phyloP scores from a whole-genome alignment of 2,797 vertebrate genomes.

The Crossoptilon crossoptilon region DNA sequence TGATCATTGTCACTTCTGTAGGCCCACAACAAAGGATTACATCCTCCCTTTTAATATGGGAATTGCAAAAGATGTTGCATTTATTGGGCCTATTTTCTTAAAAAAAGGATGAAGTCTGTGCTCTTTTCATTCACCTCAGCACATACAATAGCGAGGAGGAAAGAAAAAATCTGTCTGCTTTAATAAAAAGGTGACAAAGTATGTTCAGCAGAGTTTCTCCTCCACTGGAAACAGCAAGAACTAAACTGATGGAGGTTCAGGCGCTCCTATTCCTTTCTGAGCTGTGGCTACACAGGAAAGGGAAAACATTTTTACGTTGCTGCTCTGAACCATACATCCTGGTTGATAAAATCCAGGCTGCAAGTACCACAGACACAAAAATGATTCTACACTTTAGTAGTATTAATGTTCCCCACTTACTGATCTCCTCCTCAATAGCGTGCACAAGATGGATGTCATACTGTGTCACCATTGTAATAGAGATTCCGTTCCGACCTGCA shows the following conservation, averaged over 20 bases:
- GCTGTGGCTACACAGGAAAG: too few relatives aligned
- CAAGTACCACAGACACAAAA: neutral
- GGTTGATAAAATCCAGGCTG: neutral
- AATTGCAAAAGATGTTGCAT: neutral
- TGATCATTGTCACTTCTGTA: accelerated
- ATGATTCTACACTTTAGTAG: neutral
- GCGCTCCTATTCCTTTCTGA: neutral
- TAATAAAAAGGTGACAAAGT: neutral
- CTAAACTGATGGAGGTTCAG: neutral
- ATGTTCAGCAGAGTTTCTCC: neutral
- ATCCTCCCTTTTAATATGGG: neutral
- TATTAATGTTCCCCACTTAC: conserved; percentile 75
- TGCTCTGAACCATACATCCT: neutral
- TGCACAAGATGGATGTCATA: conserved; percentile 97
- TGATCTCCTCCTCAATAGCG: conserved; percentile 89
- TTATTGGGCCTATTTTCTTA: neutral
- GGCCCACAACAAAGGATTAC: neutral
- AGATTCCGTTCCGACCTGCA: conserved; percentile 89
- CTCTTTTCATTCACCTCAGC: neutral
- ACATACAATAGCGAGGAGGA: accelerated
- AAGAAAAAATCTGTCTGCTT: neutral
- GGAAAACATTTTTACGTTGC: neutral
- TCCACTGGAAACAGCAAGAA: neutral
- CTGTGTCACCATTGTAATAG: conserved; percentile 95
- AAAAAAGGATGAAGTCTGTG: neutral